Evolutionary conservation across 2,888 invertebrate species (phyloP).

Genomic region (Tillus elongatus): DNA sequence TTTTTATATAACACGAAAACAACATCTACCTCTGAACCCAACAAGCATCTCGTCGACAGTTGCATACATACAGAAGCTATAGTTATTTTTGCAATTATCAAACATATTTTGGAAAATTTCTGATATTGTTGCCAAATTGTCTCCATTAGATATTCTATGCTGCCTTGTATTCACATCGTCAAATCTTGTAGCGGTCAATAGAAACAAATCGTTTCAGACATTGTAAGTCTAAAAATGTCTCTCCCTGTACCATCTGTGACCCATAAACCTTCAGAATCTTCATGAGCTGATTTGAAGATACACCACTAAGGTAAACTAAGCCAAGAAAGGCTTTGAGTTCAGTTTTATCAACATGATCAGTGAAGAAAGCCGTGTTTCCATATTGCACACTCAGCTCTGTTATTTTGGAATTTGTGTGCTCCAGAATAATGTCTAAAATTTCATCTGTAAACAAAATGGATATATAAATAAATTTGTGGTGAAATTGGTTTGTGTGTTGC

Average conservation of each 20-base stretch:
- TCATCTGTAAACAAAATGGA: too few relatives aligned
- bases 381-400: neutral
- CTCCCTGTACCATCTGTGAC: constrained; percentile 21
- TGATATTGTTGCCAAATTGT: constrained; percentile 17
- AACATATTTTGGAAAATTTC: constrained; percentile 17
- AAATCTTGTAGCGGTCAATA: constrained; percentile 17
- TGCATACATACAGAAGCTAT: constrained; percentile 14
- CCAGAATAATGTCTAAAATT: constrained; percentile 8
- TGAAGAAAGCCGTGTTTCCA: constrained; percentile 9
- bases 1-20: constrained; percentile 20
- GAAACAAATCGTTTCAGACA: too few relatives aligned
- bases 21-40: constrained; percentile 18
- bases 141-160: constrained; percentile 13
- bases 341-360: constrained; percentile 8
- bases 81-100: constrained; percentile 13
- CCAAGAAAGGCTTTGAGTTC: constrained; percentile 20
- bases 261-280: too few relatives aligned
- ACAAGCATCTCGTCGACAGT: constrained; percentile 21
- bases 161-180: constrained; percentile 15
- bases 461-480: too few relatives aligned
- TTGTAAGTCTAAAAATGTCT: constrained; percentile 17
- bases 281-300: constrained; percentile 21
- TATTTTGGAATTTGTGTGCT: constrained; percentile 8
- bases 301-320: constrained; percentile 18
- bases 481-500: too few relatives aligned